Conservation (phyloP, 2,888 invertebrate species). For the Melinaea menophilus region DNA sequence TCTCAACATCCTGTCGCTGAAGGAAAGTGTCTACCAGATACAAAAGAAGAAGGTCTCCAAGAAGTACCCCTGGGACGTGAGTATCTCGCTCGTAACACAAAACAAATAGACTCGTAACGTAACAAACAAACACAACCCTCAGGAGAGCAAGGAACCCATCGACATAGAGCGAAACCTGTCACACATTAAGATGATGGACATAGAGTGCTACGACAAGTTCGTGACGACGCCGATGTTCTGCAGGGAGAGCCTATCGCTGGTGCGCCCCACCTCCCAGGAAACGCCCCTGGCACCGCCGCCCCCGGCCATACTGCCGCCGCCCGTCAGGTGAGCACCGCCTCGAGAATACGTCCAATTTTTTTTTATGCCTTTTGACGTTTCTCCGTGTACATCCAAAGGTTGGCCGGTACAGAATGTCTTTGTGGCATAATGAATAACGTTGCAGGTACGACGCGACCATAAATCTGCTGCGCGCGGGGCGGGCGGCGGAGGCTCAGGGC, state of each 20-base stretch:
- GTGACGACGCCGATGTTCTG: conserved; percentile 46
- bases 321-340: conserved; percentile 42
- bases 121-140: conserved; percentile 5
- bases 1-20: conserved; percentile 55
- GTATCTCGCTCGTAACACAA: conserved; percentile 33
- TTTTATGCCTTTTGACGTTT: too few species aligned
- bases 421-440: too few species aligned
- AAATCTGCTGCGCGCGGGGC: conserved; percentile 36
- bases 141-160: conserved; percentile 79
- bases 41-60: conserved; percentile 68
- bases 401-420: not conserved
- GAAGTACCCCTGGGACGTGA: conserved; percentile 69
- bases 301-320: conserved; percentile 43
- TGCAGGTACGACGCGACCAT: conserved; percentile 58
- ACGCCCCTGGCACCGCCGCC: conserved; percentile 18
- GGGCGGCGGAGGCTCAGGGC: conserved; percentile 51
- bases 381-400: too few species aligned
- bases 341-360: too few species aligned
- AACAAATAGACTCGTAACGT: not conserved
- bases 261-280: conserved; percentile 27
- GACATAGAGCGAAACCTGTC: conserved; percentile 81
- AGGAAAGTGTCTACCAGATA: conserved; percentile 57
- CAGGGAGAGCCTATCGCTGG: not conserved
- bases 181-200: conserved; percentile 79
- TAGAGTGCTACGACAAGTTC: conserved; percentile 84